phyloP scores from a whole-genome alignment of 1,140 invertebrate genomes.

The Cotesia chilonis region DNA sequence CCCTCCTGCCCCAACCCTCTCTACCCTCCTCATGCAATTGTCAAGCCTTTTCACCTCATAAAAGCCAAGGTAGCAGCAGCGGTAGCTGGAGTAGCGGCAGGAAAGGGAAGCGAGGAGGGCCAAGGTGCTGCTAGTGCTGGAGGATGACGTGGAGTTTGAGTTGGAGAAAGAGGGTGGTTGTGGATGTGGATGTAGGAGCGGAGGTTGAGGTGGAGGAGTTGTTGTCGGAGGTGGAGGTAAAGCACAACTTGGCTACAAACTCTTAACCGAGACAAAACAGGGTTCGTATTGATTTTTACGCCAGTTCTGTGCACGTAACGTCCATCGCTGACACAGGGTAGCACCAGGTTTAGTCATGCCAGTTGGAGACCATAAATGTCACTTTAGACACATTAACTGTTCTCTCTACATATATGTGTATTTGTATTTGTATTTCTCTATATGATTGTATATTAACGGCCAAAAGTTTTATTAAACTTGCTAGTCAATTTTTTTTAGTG shows the following conservation, averaged over 20 bases:
- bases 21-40: slow-evolving; percentile 14
- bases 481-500: too few species aligned
- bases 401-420: slow-evolving; percentile 5
- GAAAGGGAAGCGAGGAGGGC: neutral
- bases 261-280: slow-evolving; percentile 40
- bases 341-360: slow-evolving; percentile 42
- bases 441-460: too few species aligned
- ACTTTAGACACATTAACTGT: slow-evolving; percentile 13
- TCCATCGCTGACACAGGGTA: slow-evolving; percentile 44
- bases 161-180: neutral
- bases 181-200: neutral
- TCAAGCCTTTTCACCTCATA: slow-evolving; percentile 33
- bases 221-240: slow-evolving; percentile 9
- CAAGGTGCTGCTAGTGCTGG: neutral
- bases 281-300: slow-evolving; percentile 38
- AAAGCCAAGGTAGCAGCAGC: slow-evolving; percentile 1
- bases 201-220: neutral
- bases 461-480: too few species aligned
- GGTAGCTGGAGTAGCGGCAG: too few species aligned
- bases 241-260: slow-evolving; percentile 40
- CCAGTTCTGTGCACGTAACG: slow-evolving; percentile 40
- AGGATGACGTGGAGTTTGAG: neutral
- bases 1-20: neutral
- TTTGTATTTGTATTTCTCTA: neutral
- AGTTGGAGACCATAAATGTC: slow-evolving; percentile 33